phyloP scores from a whole-genome alignment of 2,888 invertebrate genomes.

The Meiosimyza decipiens region DNA sequence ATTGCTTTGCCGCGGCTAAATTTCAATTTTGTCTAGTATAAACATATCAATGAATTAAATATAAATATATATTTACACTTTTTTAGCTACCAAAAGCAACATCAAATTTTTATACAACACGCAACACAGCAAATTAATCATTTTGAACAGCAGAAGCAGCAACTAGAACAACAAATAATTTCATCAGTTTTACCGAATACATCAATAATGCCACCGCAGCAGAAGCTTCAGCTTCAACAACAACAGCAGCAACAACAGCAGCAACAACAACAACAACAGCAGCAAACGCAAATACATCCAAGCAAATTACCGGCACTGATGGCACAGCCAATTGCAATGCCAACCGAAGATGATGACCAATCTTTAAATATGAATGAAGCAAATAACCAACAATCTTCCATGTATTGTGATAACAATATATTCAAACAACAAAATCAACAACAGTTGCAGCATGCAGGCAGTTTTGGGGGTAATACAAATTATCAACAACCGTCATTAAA shows the following conservation, averaged over 20 bases:
- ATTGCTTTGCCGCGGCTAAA: not conserved
- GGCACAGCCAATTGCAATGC: slow-evolving; percentile 66
- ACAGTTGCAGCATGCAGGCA: slow-evolving; percentile 35
- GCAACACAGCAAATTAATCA: slow-evolving; percentile 89
- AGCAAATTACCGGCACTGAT: slow-evolving; percentile 60
- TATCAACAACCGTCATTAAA: slow-evolving; percentile 33
- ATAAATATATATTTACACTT: slow-evolving; percentile 11
- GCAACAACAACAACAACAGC: slow-evolving; percentile 41
- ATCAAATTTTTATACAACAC: slow-evolving; percentile 94
- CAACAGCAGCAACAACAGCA: slow-evolving; percentile 44
- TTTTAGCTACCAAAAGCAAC: slow-evolving; percentile 88
- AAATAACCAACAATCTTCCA: slow-evolving; percentile 36
- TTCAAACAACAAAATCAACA: slow-evolving; percentile 64
- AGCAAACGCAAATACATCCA: slow-evolving; percentile 41
- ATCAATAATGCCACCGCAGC: slow-evolving; percentile 50
- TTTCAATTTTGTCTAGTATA: not conserved
- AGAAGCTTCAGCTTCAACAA: slow-evolving; percentile 46
- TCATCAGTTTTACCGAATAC: slow-evolving; percentile 53
- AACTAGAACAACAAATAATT: slow-evolving; percentile 66
- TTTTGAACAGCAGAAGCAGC: slow-evolving; percentile 81
- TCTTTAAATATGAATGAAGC: slow-evolving; percentile 35
- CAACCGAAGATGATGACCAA: slow-evolving; percentile 49
- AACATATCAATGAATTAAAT: not conserved
- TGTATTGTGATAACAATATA: slow-evolving; percentile 64
- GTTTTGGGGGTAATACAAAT: slow-evolving; percentile 41